These are phyloP conservation scores for Umimayanthus kanabou DNA, from an alignment of 92 coral and sea anemone species.

Conservation along the genomic window DNA sequence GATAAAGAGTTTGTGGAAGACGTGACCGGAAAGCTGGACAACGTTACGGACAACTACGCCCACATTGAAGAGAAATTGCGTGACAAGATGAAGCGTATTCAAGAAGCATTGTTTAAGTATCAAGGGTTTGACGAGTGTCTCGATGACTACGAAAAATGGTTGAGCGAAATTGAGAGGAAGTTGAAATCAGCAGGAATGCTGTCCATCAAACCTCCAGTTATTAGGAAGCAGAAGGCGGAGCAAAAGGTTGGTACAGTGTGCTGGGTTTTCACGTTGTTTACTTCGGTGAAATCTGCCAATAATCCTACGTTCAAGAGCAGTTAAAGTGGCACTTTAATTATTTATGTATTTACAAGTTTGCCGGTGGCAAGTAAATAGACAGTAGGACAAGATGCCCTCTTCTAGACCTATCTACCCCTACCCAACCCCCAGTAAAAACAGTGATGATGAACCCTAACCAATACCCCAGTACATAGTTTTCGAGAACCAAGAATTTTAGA, in stretches of 20 bases:
- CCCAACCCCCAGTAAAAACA: no score
- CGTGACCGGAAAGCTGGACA: conserved; percentile 76
- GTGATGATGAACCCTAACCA: no score
- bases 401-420: no score
- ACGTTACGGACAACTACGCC: conserved; percentile 71
- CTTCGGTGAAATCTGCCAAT: background rate
- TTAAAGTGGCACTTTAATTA: no score
- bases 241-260: conserved; percentile 68
- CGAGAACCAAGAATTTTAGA: background rate
- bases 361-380: no score
- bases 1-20: conserved; percentile 72
- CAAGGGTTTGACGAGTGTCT: conserved; percentile 78
- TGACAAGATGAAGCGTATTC: conserved; percentile 68
- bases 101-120: conserved; percentile 74
- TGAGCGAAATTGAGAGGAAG: conserved; percentile 80
- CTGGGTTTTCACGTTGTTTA: background rate
- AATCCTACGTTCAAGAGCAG: background rate
- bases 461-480: no score
- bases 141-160: conserved; percentile 93
- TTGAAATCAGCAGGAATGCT: conserved; percentile 74
- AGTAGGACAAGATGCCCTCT: no score
- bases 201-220: conserved; percentile 77
- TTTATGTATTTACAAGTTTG: no score
- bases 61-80: conserved; percentile 79
- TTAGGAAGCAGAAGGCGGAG: conserved; percentile 80